phyloP scores from a whole-genome alignment of 2,888 invertebrate species.

The Pecten maximus region DNA sequence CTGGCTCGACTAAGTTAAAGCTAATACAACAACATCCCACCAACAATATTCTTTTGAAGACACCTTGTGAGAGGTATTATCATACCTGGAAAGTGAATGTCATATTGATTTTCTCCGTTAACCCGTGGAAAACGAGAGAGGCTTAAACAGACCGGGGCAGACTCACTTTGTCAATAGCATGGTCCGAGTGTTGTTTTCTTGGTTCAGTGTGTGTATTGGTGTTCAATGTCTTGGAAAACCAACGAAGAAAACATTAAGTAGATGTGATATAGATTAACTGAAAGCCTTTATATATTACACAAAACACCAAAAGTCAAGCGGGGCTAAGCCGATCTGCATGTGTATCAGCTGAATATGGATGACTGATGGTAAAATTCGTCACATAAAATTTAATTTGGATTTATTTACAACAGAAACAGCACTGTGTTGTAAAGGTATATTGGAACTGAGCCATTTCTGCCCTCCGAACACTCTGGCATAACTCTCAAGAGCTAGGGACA shows the following conservation, averaged over 20 bases:
- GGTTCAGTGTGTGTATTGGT: constrained; percentile 25
- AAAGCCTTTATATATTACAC: neutral
- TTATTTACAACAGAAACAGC: constrained; percentile 16
- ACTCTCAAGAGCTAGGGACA: neutral
- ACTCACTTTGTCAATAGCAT: constrained; percentile 2
- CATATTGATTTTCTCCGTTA: neutral
- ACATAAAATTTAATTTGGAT: constrained; percentile 10
- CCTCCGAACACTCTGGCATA: neutral
- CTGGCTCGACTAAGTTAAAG: neutral
- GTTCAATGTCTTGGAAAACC: constrained; percentile 33
- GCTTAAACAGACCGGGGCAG: neutral
- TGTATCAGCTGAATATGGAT: neutral
- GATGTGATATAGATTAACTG: neutral
- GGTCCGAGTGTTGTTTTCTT: neutral
- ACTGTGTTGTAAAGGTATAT: neutral
- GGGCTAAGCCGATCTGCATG: neutral
- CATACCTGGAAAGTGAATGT: constrained; percentile 20
- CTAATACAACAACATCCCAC: neutral
- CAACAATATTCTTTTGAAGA: neutral
- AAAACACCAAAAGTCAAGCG: neutral
- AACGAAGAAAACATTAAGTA: constrained; percentile 20
- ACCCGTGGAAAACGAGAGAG: neutral
- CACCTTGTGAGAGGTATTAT: constrained; percentile 5
- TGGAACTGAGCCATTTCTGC: constrained; percentile 31
- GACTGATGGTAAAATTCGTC: neutral